Percentiles rank a stretch among this genome's conserved stretches.
phyloP scores from a whole-genome alignment of 2,888 invertebrate species.

The Megastigmus dorsalis region DNA sequence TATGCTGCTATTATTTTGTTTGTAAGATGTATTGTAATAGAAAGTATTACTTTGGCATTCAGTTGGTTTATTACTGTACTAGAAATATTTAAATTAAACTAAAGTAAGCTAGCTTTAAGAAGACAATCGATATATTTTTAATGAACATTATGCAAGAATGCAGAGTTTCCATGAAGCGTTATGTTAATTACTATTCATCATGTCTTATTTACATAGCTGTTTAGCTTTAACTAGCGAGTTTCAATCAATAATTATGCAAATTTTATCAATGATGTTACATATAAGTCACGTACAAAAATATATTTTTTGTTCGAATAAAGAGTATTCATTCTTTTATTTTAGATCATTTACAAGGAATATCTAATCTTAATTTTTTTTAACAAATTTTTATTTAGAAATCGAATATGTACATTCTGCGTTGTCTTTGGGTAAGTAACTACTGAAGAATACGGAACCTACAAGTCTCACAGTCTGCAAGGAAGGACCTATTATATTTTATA shows the following conservation, averaged over 20 bases:
- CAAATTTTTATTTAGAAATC: too few relatives aligned
- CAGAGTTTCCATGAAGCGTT: background rate
- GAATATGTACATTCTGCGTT: too few relatives aligned
- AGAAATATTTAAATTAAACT: background rate
- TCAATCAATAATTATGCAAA: conserved; percentile 15
- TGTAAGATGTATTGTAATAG: too few relatives aligned
- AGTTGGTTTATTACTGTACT: too few relatives aligned
- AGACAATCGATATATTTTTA: conserved; percentile 35
- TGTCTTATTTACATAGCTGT: background rate
- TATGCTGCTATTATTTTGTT: background rate
- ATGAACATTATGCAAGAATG: background rate
- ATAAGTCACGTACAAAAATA: conserved; percentile 33
- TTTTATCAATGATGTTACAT: conserved; percentile 29
- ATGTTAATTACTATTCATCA: background rate
- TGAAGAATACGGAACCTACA: too few relatives aligned
- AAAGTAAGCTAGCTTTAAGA: conserved; percentile 27
- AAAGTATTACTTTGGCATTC: too few relatives aligned
- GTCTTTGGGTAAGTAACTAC: too few relatives aligned
- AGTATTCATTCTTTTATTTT: background rate
- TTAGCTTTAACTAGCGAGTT: conserved; percentile 22
- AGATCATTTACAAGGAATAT: too few relatives aligned
- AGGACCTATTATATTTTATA: too few relatives aligned
- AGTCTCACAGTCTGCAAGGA: too few relatives aligned
- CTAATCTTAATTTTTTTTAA: too few relatives aligned
- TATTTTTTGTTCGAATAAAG: conserved; percentile 29